Conservation (phyloP, 2,113 vertebrate genomes). For the Procavia capensis region DNA sequence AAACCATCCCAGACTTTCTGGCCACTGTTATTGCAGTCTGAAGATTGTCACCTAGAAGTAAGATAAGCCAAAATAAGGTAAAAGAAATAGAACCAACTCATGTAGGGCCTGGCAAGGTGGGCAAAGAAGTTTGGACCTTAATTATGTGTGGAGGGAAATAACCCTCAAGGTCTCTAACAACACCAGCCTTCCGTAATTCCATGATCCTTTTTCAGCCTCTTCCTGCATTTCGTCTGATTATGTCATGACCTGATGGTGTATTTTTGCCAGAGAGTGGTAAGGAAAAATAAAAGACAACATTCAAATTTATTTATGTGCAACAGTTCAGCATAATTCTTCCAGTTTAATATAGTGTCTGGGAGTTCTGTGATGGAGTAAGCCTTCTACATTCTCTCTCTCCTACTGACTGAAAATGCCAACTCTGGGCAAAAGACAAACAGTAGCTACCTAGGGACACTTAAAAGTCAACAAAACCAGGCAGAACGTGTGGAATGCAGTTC, state of each 20-base stretch:
- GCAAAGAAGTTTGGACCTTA: not conserved
- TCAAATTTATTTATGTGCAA: not conserved
- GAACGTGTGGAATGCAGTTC: not conserved
- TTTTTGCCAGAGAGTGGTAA: not conserved
- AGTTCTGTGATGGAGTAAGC: not conserved
- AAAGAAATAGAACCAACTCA: not conserved
- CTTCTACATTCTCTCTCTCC: not conserved
- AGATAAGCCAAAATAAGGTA: not conserved
- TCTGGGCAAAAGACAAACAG: not conserved
- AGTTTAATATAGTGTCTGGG: not conserved
- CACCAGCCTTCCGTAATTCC: not conserved
- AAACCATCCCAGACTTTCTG: slow-evolving; percentile 88
- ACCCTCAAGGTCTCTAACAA: not conserved
- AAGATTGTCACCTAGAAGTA: slow-evolving; percentile 89
- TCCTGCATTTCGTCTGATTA: not conserved
- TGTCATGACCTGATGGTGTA: not conserved
- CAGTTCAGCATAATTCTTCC: not conserved
- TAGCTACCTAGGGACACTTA: not conserved
- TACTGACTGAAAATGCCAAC: not conserved
- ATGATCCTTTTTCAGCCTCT: not conserved
- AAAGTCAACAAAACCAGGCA: slow-evolving; percentile 25
- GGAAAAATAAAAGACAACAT: not conserved
- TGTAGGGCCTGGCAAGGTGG: not conserved
- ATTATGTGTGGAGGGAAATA: not conserved
- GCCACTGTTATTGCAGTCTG: slow-evolving; percentile 91